phyloP scores from a whole-genome alignment of 2,888 invertebrate genomes.

The Diogma glabrata region DNA sequence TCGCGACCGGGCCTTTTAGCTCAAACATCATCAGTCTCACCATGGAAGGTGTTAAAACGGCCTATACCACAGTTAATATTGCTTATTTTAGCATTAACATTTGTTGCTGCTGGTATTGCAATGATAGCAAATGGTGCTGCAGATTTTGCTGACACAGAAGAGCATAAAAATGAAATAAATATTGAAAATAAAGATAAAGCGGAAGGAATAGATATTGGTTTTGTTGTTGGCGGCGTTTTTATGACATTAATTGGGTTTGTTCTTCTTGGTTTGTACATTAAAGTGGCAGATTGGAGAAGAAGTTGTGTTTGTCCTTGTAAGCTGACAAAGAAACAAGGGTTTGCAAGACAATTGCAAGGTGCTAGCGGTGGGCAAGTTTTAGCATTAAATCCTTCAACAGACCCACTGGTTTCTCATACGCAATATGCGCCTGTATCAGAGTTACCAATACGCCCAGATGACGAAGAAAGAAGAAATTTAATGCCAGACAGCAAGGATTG shows the following conservation, averaged over 20 bases:
- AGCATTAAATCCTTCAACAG: conserved; percentile 63
- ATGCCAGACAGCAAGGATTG: conserved; percentile 65
- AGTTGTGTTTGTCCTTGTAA: conserved; percentile 29
- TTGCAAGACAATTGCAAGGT: conserved; percentile 31
- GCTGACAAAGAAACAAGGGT: conserved; percentile 28
- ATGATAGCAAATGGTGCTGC: conserved; percentile 51
- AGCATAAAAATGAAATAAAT: conserved; percentile 31
- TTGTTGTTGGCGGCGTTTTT: conserved; percentile 50
- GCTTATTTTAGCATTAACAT: conserved; percentile 26
- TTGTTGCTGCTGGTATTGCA: conserved; percentile 37
- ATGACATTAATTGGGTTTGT: conserved; percentile 48
- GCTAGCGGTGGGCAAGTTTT: conserved; percentile 41
- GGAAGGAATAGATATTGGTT: conserved; percentile 37
- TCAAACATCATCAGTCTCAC: conserved; percentile 26
- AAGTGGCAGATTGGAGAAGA: conserved; percentile 29
- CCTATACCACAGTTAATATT: conserved; percentile 26
- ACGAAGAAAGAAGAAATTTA: conserved; percentile 56
- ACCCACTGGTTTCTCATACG: conserved; percentile 56
- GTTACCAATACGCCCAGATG: conserved; percentile 52
- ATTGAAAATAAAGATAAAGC: conserved; percentile 21
- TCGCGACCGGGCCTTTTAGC: conserved; percentile 37
- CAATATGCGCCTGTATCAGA: conserved; percentile 67
- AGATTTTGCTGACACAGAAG: conserved; percentile 41
- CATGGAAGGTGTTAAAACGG: conserved; percentile 26
- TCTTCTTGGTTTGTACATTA: conserved; percentile 38